Conservation (phyloP, 1,140 invertebrate species). For the Scaptomyza montana region DNA sequence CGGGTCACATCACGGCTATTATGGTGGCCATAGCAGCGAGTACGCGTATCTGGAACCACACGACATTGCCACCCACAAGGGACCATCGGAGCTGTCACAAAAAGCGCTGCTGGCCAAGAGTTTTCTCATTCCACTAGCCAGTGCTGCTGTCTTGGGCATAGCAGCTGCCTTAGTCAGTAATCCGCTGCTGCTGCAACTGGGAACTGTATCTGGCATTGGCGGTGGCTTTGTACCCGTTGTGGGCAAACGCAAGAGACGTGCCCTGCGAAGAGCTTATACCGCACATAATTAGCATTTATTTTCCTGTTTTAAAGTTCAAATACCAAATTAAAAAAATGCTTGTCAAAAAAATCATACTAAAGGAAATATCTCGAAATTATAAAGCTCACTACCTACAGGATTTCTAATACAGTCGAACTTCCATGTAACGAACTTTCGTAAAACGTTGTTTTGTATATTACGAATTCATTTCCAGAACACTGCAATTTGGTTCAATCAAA, state of each 20-base stretch:
- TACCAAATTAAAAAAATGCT: conserved; percentile 2
- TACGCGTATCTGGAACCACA: conserved; percentile 66
- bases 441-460: too few relatives aligned
- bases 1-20: conserved; percentile 46
- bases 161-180: conserved; percentile 90
- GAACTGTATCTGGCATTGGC: conserved; percentile 86
- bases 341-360: conserved; percentile 16
- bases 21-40: conserved; percentile 56
- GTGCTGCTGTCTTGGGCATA: conserved; percentile 90
- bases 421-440: too few relatives aligned
- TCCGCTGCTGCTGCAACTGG: conserved; percentile 90
- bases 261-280: conserved; percentile 15
- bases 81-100: conserved; percentile 52
- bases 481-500: too few relatives aligned
- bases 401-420: too few relatives aligned
- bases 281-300: conserved; percentile 25
- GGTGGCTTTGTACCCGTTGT: conserved; percentile 84
- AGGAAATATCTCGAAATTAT: too few relatives aligned
- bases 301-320: conserved; percentile 1
- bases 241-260: conserved; percentile 82
- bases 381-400: too few relatives aligned
- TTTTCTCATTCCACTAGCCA: conserved; percentile 89
- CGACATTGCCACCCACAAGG: conserved; percentile 71
- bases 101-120: conserved; percentile 85
- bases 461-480: too few relatives aligned